These are phyloP conservation scores for Caranx ignobilis DNA, from an alignment of 2,113 vertebrate species.

Conservation along the genomic window DNA sequence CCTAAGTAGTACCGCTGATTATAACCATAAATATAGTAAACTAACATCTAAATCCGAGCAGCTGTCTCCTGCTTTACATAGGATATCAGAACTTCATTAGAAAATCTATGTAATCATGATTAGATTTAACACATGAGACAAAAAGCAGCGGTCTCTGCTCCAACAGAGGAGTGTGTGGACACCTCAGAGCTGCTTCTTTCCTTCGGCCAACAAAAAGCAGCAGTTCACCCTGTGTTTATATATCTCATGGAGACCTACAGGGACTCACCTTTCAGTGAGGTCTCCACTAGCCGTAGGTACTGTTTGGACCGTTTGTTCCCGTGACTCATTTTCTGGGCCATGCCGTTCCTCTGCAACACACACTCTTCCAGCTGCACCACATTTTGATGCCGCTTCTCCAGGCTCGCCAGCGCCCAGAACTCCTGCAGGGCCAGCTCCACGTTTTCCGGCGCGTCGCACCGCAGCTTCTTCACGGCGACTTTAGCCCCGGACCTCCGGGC, in stretches of 20 bases:
- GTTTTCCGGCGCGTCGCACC: slow-evolving; percentile 95
- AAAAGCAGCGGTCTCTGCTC: rapidly evolving
- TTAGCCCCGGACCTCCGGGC: slow-evolving; percentile 86
- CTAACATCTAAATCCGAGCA: neutral
- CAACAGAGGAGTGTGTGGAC: too few species aligned
- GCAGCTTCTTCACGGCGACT: slow-evolving; percentile 93
- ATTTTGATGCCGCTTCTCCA: slow-evolving; percentile 91
- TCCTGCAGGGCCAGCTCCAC: slow-evolving; percentile 94
- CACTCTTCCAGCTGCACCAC: slow-evolving; percentile 95
- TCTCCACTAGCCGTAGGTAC: slow-evolving; percentile 96
- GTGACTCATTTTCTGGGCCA: slow-evolving; percentile 95
- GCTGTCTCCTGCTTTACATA: too few species aligned
- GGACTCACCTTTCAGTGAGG: slow-evolving; percentile 90
- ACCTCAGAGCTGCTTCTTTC: neutral
- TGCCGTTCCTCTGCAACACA: slow-evolving; percentile 92
- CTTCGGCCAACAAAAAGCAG: neutral
- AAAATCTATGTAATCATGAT: neutral
- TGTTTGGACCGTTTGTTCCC: slow-evolving; percentile 92
- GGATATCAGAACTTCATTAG: neutral
- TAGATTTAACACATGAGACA: rapidly evolving
- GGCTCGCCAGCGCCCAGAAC: slow-evolving; percentile 94
- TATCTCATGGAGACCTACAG: too few species aligned
- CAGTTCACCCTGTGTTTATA: neutral
- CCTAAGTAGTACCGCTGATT: neutral
- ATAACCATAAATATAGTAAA: neutral